Conservation (phyloP, 2,797 vertebrate species). For the Botia almorhae region DNA sequence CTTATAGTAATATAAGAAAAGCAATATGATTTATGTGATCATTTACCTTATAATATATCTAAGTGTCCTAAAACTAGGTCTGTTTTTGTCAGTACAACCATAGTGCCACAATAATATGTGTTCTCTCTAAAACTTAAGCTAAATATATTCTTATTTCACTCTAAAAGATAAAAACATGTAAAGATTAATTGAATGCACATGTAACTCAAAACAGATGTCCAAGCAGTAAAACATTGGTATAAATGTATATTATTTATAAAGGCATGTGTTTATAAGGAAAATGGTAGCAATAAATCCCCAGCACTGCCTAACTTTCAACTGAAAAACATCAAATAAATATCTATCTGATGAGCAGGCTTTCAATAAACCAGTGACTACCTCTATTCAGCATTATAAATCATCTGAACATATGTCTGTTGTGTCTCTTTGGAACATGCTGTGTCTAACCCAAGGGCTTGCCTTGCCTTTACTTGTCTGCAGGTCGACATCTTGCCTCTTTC, state of each 20-base stretch:
- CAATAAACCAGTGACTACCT: constrained; percentile 16
- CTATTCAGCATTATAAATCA: constrained; percentile 45
- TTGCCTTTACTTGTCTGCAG: constrained; percentile 69
- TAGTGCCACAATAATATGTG: too few species aligned
- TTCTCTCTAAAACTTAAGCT: too few species aligned
- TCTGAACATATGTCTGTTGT: constrained; percentile 46
- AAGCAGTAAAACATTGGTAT: not conserved
- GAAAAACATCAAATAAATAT: constrained; percentile 35
- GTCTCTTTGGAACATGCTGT: constrained; percentile 49
- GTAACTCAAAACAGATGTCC: not conserved
- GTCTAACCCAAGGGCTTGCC: constrained; percentile 48
- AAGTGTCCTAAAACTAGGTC: too few species aligned
- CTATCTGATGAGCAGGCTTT: constrained; percentile 21
- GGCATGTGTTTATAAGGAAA: constrained; percentile 31
- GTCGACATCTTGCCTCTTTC: constrained; percentile 83
- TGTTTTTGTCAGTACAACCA: too few species aligned
- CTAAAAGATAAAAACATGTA: not conserved
- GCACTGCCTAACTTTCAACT: not conserved
- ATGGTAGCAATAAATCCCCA: constrained; percentile 23
- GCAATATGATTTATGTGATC: too few species aligned
- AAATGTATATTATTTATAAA: constrained; percentile 28
- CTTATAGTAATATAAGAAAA: too few species aligned
- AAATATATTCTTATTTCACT: not conserved
- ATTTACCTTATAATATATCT: too few species aligned
- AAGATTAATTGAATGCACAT: not conserved